Conservation (phyloP, 2,888 invertebrate species). For the Eulithis testata region DNA sequence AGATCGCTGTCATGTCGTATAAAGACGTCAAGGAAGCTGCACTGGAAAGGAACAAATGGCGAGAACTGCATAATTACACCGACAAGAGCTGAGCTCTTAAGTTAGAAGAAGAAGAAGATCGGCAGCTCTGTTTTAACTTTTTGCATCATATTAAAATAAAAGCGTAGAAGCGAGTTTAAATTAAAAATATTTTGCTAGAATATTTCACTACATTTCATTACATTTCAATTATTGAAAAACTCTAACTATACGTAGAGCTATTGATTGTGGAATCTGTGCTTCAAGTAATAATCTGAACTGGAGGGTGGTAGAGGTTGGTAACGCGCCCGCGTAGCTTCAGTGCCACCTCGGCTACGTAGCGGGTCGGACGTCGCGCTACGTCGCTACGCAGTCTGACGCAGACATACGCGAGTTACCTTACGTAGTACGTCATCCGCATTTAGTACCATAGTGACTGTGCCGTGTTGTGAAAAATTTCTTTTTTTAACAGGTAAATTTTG, state of each 20-base stretch:
- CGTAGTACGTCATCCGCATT: conserved; percentile 26
- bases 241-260: conserved; percentile 59
- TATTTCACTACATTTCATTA: neutral
- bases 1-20: too few species aligned
- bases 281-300: conserved; percentile 73
- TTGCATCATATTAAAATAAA: too few species aligned
- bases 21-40: too few species aligned
- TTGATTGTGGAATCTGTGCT: conserved; percentile 79
- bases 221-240: conserved; percentile 31
- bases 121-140: too few species aligned
- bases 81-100: too few species aligned
- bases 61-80: too few species aligned
- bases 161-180: too few species aligned
- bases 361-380: conserved; percentile 59
- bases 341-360: conserved; percentile 73
- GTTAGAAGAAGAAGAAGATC: too few species aligned
- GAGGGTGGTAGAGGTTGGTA: conserved; percentile 63
- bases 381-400: conserved; percentile 41
- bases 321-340: conserved; percentile 74
- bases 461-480: conserved; percentile 50
- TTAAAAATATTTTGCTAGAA: too few species aligned
- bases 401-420: conserved; percentile 42
- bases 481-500: conserved; percentile 58
- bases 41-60: too few species aligned
- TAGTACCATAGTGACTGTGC: conserved; percentile 56